These are phyloP conservation scores for Polymixis flavicincta DNA, from an alignment of 2,888 invertebrate genomes.

Conservation along the genomic window DNA sequence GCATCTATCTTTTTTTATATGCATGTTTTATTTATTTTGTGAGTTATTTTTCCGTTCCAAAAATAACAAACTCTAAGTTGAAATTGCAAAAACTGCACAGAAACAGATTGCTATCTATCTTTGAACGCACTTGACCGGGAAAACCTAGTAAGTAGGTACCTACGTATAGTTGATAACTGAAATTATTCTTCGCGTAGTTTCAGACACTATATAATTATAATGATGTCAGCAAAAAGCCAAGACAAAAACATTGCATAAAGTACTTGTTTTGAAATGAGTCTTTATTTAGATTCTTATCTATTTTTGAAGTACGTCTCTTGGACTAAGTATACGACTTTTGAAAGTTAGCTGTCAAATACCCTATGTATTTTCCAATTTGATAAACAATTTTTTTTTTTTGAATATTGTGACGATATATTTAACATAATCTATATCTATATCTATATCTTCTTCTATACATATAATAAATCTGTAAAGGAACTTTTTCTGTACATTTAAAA, in stretches of 20 bases:
- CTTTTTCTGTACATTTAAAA: too few relatives aligned
- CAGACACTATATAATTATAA: slow-evolving; percentile 22
- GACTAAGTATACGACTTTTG: too few relatives aligned
- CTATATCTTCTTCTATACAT: too few relatives aligned
- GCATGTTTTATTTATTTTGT: neutral
- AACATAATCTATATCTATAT: too few relatives aligned
- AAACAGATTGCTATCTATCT: slow-evolving; percentile 9
- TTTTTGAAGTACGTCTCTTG: slow-evolving; percentile 2
- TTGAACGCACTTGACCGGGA: slow-evolving; percentile 17
- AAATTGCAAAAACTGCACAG: neutral
- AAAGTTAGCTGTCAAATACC: too few relatives aligned
- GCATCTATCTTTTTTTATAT: neutral
- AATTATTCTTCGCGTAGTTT: slow-evolving; percentile 37
- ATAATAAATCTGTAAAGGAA: too few relatives aligned
- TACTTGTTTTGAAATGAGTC: neutral
- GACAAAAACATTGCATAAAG: slow-evolving; percentile 26
- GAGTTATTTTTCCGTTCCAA: neutral
- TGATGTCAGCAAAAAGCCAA: slow-evolving; percentile 35
- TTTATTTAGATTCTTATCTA: slow-evolving; percentile 8
- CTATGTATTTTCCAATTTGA: too few relatives aligned
- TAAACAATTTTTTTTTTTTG: too few relatives aligned
- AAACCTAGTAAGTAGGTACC: slow-evolving; percentile 24
- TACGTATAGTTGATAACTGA: slow-evolving; percentile 30
- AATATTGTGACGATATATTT: too few relatives aligned
- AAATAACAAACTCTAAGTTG: neutral